phyloP scores from a whole-genome alignment of 2,797 vertebrate genomes.

The Ctenopoma multispine region DNA sequence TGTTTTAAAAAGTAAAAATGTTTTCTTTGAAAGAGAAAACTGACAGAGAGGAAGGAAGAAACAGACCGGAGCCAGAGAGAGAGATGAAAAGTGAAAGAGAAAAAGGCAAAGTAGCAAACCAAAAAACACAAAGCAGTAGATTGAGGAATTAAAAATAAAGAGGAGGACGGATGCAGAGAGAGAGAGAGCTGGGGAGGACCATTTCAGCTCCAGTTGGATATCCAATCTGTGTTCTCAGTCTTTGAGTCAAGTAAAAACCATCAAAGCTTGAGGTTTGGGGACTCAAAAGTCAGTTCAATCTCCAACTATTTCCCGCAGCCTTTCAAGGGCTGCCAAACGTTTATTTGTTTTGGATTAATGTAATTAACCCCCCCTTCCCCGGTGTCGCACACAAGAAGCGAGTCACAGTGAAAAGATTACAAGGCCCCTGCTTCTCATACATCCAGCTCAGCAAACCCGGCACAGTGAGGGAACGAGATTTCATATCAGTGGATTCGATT shows the following conservation, averaged over 20 bases:
- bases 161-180: background rate
- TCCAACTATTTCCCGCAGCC: constrained; percentile 72
- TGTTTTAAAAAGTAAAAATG: background rate
- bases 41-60: background rate
- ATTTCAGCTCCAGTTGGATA: constrained; percentile 62
- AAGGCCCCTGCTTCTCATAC: constrained; percentile 57
- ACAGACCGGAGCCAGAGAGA: background rate
- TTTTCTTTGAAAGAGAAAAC: background rate
- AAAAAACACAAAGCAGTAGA: constrained; percentile 7
- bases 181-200: constrained; percentile 26
- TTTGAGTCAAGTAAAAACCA: constrained; percentile 72
- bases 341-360: constrained; percentile 85
- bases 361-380: constrained; percentile 75
- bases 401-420: constrained; percentile 71
- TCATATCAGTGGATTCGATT: constrained; percentile 62
- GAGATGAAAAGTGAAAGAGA: constrained; percentile 10
- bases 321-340: constrained; percentile 78
- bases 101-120: constrained; percentile 19
- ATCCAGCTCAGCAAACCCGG: constrained; percentile 23
- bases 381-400: constrained; percentile 63
- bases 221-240: constrained; percentile 66
- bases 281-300: constrained; percentile 72
- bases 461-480: constrained; percentile 47
- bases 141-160: constrained; percentile 23
- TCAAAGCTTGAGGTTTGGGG: constrained; percentile 79